These are phyloP conservation scores for Baryphthengus martii DNA, from an alignment of 2,113 vertebrate species.

Conservation along the genomic window DNA sequence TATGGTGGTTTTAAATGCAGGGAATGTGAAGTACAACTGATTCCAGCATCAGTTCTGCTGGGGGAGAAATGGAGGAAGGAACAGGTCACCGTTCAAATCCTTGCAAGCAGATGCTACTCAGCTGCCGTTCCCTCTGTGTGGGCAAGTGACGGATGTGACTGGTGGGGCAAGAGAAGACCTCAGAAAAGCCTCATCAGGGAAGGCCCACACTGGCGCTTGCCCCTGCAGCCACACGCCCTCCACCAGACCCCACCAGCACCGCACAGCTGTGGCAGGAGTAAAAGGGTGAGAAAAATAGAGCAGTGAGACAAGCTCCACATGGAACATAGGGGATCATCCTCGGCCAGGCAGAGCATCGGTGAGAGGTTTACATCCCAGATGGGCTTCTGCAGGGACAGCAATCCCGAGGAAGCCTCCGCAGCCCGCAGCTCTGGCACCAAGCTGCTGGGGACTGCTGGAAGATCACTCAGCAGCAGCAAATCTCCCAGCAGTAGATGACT, in stretches of 20 bases:
- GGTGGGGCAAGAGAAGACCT: neutral
- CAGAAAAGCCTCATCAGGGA: neutral
- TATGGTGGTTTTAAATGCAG: neutral
- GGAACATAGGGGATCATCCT: neutral
- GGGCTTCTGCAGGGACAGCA: fast-evolving
- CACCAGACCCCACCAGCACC: fast-evolving
- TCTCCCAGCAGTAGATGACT: fast-evolving
- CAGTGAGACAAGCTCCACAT: neutral
- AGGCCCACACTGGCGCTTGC: fast-evolving
- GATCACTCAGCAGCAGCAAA: neutral
- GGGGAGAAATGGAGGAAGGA: neutral
- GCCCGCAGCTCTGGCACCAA: neutral
- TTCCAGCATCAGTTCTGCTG: neutral
- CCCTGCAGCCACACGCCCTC: too few relatives aligned
- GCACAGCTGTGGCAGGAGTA: neutral
- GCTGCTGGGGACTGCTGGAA: neutral
- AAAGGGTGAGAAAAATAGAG: too few relatives aligned
- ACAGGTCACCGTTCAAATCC: too few relatives aligned
- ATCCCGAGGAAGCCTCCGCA: neutral
- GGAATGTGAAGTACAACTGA: neutral
- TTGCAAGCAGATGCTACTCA: neutral
- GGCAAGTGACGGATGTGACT: neutral
- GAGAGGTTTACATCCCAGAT: neutral
- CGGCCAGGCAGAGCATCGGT: neutral
- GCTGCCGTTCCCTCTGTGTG: fast-evolving